Evolutionary conservation across 2,113 vertebrate genomes (phyloP), one percentile per base, ranked within the genome.

Genomic region (Phyllostomus hastatus): DNA sequence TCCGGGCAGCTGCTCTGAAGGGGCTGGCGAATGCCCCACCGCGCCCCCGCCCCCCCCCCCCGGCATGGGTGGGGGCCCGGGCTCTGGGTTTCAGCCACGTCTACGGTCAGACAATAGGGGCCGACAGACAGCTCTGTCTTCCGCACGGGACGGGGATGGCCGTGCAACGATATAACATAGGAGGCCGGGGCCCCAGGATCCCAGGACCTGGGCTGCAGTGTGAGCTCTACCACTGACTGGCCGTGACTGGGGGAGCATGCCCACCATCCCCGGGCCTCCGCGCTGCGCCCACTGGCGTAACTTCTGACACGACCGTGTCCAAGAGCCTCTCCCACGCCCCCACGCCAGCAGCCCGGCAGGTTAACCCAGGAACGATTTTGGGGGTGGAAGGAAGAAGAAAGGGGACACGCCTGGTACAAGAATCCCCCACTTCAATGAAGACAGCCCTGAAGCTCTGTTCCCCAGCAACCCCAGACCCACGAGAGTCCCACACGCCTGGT

Each of bases 21-120:
- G 3, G 16, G 22, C 38, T 0, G 4, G 17, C 5, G 6, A 1
- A 0, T 8, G 16, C 28, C 67, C 33, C 28, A 0, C 6, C 10
- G 20, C 22, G 2, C 12, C 38, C 38, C 3, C 38, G 3, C 38
- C 38, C 22, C 38, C 3, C 38, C 38, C 38, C 38, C 22, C 28
- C 7, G 33, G 79, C 83, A 0, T 0, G 46, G n/a, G 46, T 12
- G 19, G 4, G 59, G 81, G 19, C 26, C 7, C 7, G 5, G 41
- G 19, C 57, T 1, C 48, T 59, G 12, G 16, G 48, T 7, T 64
- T 5, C 14, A 31, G 35, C 43, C 35, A 14, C 3, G 28, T 17
- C 67, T 5, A 48, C 31, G 50, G 20, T 26, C 67, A 38, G 66
- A 17, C 8, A 17, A 20, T 5, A 8, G 50, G 28, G 48, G 14